Percentiles rank a stretch among this genome's conserved stretches.
These are phyloP conservation scores for Julus scandinavius DNA, from an alignment of 2,888 invertebrate genomes.

Conservation along the genomic window DNA sequence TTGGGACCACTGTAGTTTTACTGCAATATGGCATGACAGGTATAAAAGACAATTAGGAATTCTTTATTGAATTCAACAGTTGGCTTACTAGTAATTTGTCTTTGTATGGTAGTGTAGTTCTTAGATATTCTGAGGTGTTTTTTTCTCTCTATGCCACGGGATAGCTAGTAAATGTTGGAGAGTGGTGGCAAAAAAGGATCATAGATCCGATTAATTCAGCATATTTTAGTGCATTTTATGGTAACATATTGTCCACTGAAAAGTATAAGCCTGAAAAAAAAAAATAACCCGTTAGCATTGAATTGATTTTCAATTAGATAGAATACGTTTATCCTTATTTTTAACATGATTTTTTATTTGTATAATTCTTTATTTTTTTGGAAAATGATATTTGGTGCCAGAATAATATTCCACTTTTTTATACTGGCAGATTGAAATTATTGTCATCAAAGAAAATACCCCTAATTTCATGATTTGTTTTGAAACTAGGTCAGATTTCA, in stretches of 20 bases:
- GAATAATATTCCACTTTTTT: too few species aligned
- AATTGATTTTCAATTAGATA: neutral
- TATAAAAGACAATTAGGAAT: neutral
- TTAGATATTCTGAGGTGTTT: neutral
- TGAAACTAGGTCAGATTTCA: neutral
- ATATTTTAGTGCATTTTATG: neutral
- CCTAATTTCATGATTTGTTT: neutral
- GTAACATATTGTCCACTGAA: neutral
- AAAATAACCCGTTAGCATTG: neutral
- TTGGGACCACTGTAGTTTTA: neutral
- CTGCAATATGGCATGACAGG: neutral
- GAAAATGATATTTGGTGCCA: too few species aligned
- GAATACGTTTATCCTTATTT: neutral
- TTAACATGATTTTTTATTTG: too few species aligned
- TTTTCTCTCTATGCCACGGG: neutral
- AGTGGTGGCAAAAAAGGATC: neutral
- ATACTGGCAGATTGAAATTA: neutral
- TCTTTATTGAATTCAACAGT: neutral
- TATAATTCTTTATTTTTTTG: too few species aligned
- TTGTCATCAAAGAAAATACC: neutral
- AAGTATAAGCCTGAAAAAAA: neutral
- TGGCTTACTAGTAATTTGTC: too few species aligned
- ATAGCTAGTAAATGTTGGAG: neutral
- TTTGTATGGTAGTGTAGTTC: neutral
- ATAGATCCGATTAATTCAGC: neutral